phyloP scores from a whole-genome alignment of 2,113 vertebrate species.

The Tamias sibiricus region DNA sequence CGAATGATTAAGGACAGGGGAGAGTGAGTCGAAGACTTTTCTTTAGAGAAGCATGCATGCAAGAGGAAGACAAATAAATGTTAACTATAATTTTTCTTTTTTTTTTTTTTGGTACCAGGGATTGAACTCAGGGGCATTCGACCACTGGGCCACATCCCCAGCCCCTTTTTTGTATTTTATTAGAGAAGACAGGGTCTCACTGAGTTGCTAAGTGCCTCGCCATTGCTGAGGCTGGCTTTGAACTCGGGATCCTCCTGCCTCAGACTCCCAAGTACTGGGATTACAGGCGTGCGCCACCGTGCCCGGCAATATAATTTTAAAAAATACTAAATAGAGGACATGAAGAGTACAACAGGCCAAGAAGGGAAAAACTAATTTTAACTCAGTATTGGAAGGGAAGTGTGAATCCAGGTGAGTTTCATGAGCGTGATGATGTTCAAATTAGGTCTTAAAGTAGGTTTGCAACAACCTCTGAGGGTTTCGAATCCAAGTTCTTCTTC shows the following conservation, averaged over 20 bases:
- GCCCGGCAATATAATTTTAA: no score
- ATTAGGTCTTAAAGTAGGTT: neutral
- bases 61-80: conserved; percentile 24
- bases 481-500: conserved; percentile 50
- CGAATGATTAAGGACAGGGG: neutral
- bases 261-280: no score
- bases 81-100: neutral
- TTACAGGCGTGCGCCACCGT: no score
- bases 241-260: no score
- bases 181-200: no score
- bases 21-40: conserved; percentile 15
- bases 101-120: no score
- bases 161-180: no score
- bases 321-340: neutral
- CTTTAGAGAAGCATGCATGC: neutral
- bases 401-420: neutral
- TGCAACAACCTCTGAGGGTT: neutral
- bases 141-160: no score
- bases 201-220: no score
- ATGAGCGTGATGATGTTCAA: neutral
- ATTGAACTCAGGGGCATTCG: no score
- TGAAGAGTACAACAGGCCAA: neutral
- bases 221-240: no score
- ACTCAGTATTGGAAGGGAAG: neutral
- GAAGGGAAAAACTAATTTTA: neutral